Conservation (phyloP, 2,888 invertebrate genomes). For the Rhingia rostrata region DNA sequence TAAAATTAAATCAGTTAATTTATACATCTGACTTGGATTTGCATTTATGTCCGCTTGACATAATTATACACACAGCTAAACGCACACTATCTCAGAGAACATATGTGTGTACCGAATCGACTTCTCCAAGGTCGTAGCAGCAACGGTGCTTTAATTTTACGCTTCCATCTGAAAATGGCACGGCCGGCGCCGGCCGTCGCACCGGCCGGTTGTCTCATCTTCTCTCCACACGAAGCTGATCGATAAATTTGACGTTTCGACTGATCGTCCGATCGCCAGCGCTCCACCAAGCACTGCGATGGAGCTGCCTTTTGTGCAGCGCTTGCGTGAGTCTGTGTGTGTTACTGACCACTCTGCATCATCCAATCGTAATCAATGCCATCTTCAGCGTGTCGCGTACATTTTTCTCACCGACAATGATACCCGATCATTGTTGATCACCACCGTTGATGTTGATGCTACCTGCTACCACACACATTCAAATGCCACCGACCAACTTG, state of each 20-base stretch:
- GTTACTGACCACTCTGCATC: conserved; percentile 34
- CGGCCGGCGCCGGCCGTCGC: not conserved
- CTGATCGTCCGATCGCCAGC: conserved; percentile 1
- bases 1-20: conserved; percentile 68
- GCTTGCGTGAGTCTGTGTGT: not conserved
- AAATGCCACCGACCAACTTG: conserved; percentile 18
- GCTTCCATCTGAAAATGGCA: conserved; percentile 44
- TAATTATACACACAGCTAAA: conserved; percentile 60
- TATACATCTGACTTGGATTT: conserved; percentile 69
- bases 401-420: conserved; percentile 30
- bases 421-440: conserved; percentile 33
- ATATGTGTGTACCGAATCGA: conserved; percentile 41
- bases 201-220: not conserved
- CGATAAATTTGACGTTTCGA: not conserved
- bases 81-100: conserved; percentile 20
- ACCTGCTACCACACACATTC: conserved; percentile 30
- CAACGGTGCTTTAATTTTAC: conserved; percentile 73
- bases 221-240: not conserved
- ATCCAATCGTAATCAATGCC: conserved; percentile 49
- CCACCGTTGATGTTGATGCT: conserved; percentile 33
- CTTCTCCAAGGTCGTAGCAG: conserved; percentile 67
- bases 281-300: not conserved
- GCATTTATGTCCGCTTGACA: conserved; percentile 74
- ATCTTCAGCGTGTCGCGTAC: conserved; percentile 47
- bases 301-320: conserved; percentile 15